These are phyloP conservation scores for Octodonta nipae DNA, from an alignment of 2,888 invertebrate genomes.

Conservation along the genomic window DNA sequence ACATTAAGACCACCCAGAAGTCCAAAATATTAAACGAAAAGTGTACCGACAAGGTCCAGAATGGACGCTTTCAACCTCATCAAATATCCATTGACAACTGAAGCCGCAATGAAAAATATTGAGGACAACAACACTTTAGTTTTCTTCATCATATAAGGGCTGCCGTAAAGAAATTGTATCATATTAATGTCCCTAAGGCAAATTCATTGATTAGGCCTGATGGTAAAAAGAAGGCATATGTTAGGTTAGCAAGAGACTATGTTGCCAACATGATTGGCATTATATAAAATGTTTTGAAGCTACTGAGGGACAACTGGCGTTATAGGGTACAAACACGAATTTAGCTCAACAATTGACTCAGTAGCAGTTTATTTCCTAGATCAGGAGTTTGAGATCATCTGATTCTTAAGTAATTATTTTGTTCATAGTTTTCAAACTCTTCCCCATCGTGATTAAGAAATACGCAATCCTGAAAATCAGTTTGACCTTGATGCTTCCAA, in stretches of 20 bases:
- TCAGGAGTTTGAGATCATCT: too few species aligned
- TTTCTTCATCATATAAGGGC: constrained; percentile 94
- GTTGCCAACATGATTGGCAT: constrained; percentile 98
- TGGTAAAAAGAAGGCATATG: constrained; percentile 96
- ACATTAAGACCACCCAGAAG: constrained; percentile 81
- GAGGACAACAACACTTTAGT: constrained; percentile 99
- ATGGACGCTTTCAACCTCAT: constrained; percentile 97
- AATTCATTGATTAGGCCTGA: constrained; percentile 96
- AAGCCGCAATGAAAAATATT: constrained; percentile 99
- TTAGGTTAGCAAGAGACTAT: constrained; percentile 89
- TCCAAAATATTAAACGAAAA: constrained; percentile 91
- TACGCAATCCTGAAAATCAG: too few species aligned
- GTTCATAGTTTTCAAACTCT: too few species aligned
- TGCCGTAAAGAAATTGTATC: constrained; percentile 95
- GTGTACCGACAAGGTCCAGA: constrained; percentile 47
- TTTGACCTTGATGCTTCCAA: too few species aligned
- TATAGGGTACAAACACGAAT: too few species aligned
- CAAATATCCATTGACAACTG: constrained; percentile 95
- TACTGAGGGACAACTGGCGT: too few species aligned
- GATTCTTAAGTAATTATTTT: too few species aligned
- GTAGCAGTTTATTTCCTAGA: too few species aligned
- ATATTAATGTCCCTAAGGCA: constrained; percentile 96
- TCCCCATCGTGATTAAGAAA: too few species aligned
- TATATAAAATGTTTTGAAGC: constrained; percentile 63
- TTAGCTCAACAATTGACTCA: too few species aligned